Conservation (phyloP, 2,797 vertebrate genomes). For the Pantherophis vulpinus region DNA sequence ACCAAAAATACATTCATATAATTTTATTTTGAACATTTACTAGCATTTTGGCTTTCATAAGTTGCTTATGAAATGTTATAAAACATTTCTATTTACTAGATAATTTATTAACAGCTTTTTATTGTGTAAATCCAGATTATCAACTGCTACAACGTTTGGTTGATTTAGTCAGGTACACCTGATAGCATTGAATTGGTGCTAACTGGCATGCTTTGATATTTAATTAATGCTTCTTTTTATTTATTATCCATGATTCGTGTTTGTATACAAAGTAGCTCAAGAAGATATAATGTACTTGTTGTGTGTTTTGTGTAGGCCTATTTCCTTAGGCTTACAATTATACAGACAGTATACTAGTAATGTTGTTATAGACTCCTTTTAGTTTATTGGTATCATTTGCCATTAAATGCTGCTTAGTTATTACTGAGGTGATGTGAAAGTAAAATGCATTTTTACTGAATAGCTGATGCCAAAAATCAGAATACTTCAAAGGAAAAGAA, state of each 20-base stretch:
- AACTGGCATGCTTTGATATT: neutral
- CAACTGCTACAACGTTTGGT: neutral
- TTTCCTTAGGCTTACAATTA: neutral
- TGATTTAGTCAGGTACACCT: neutral
- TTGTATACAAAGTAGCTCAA: neutral
- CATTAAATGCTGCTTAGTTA: constrained; percentile 12
- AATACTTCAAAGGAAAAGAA: neutral
- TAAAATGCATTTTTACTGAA: neutral
- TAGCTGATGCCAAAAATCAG: neutral
- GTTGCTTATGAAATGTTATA: neutral
- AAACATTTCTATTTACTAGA: neutral
- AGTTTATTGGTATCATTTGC: constrained; percentile 26
- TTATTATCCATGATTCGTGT: neutral
- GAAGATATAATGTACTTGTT: neutral
- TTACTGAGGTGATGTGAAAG: neutral
- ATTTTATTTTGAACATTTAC: neutral
- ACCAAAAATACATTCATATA: neutral
- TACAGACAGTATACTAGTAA: constrained; percentile 29
- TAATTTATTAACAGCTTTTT: neutral
- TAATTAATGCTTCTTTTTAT: neutral
- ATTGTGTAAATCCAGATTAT: neutral
- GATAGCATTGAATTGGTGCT: neutral
- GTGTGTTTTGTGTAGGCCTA: no score
- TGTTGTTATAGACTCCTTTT: constrained; percentile 24
- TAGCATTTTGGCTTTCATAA: neutral